phyloP scores from a whole-genome alignment of 2,113 vertebrate species.

The Sturnira hondurensis region DNA sequence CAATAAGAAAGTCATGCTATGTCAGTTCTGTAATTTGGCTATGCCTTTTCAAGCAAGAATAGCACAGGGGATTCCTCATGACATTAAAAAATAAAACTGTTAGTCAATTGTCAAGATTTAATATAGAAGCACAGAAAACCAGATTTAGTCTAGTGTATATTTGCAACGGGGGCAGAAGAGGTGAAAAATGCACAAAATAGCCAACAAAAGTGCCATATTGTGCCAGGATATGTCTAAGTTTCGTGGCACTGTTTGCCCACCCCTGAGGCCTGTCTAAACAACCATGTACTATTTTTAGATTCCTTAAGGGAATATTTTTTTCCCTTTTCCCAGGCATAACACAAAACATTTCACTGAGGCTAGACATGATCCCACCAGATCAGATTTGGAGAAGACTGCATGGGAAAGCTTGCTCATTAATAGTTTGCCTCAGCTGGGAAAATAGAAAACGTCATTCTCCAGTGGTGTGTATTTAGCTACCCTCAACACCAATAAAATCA shows the following conservation, averaged over 20 bases:
- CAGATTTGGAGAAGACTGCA: not conserved
- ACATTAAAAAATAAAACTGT: constrained; percentile 3
- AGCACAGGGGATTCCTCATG: not conserved
- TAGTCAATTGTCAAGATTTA: not conserved
- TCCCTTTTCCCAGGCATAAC: not conserved
- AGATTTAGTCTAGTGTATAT: not conserved
- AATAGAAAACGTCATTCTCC: constrained; percentile 13
- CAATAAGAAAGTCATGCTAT: not conserved
- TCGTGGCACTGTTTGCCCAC: not conserved
- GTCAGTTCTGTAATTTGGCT: not conserved
- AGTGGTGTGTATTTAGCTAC: not conserved
- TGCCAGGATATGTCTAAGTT: not conserved
- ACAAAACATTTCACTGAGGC: not conserved
- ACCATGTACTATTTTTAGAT: not conserved
- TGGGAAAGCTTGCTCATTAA: not conserved
- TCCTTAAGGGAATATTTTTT: constrained; percentile 27
- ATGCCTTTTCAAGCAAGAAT: not conserved
- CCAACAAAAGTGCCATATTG: not conserved
- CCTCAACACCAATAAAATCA: constrained; percentile 15
- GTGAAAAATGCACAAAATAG: not conserved
- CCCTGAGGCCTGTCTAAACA: not conserved
- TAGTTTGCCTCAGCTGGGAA: not conserved
- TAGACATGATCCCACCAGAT: not conserved
- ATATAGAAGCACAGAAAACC: not conserved
- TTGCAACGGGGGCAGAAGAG: not conserved